Percentiles rank a stretch among this genome's conserved stretches.
phyloP scores from a whole-genome alignment of 2,888 invertebrate genomes.

The Eupithecia abbreviata region DNA sequence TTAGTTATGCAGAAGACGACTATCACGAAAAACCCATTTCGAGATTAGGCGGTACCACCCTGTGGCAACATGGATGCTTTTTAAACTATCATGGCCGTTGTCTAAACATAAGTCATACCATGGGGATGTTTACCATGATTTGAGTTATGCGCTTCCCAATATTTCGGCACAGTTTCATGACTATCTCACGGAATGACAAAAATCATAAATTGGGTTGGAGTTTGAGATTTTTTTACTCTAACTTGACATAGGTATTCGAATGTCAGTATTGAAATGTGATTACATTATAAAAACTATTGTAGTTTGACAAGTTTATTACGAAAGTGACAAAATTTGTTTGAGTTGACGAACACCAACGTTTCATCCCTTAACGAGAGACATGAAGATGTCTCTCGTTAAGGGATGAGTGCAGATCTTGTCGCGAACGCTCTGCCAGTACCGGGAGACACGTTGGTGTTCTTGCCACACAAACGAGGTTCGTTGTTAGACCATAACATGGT shows the following conservation, averaged over 20 bases:
- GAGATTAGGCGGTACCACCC: too few relatives aligned
- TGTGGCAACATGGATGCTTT: too few relatives aligned
- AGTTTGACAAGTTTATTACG: not conserved
- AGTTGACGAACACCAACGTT: not conserved
- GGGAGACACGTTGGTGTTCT: too few relatives aligned
- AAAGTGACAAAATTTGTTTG: not conserved
- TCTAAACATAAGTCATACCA: too few relatives aligned
- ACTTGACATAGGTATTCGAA: not conserved
- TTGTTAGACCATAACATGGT: not conserved
- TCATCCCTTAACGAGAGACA: not conserved
- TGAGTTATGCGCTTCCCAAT: too few relatives aligned
- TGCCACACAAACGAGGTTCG: not conserved
- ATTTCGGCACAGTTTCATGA: too few relatives aligned
- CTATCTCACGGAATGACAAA: not conserved
- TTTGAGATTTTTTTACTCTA: not conserved
- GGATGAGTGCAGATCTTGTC: not conserved
- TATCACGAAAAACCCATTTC: not conserved
- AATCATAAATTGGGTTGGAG: not conserved
- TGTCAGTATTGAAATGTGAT: not conserved
- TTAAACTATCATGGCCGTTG: too few relatives aligned
- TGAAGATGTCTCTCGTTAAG: too few relatives aligned
- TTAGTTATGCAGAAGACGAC: not conserved
- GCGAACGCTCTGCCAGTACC: too few relatives aligned
- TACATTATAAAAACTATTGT: not conserved
- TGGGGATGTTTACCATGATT: too few relatives aligned